Evolutionary conservation across 2,797 vertebrate genomes (phyloP).

Genomic region (Oceanodroma leucorhoa): DNA sequence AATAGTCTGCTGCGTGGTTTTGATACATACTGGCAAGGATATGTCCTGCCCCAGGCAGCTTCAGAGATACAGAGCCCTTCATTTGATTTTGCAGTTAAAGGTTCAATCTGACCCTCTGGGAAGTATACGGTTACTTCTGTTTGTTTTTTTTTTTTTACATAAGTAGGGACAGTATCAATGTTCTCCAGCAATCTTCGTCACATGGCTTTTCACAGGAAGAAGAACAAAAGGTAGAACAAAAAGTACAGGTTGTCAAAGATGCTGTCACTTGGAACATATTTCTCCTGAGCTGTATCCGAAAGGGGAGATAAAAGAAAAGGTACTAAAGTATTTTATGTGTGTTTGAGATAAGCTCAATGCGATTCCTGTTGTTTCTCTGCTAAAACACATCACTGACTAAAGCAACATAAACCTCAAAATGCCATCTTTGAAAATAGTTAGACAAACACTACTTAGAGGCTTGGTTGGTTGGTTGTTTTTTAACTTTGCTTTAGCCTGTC

Average conservation of each 20-base stretch:
- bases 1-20: background rate
- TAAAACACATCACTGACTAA: conserved; percentile 72
- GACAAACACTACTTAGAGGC: conserved; percentile 40
- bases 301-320: conserved; percentile 67
- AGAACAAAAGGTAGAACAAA: conserved; percentile 69
- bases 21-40: background rate
- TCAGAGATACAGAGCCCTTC: background rate
- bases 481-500: conserved; percentile 65
- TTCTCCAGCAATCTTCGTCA: conserved; percentile 50
- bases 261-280: conserved; percentile 59
- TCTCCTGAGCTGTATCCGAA: conserved; percentile 58
- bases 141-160: background rate
- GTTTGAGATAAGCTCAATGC: conserved; percentile 60
- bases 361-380: conserved; percentile 61
- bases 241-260: conserved; percentile 67
- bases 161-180: conserved; percentile 16
- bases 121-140: background rate
- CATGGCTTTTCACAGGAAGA: conserved; percentile 30
- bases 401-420: conserved; percentile 66
- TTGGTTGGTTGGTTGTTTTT: conserved; percentile 23
- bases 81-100: conserved; percentile 28
- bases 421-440: conserved; percentile 67
- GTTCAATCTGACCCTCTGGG: conserved; percentile 15
- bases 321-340: conserved; percentile 69
- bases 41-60: background rate